phyloP scores from a whole-genome alignment of 1,140 invertebrate species.

The Tetragnatha versicolor region DNA sequence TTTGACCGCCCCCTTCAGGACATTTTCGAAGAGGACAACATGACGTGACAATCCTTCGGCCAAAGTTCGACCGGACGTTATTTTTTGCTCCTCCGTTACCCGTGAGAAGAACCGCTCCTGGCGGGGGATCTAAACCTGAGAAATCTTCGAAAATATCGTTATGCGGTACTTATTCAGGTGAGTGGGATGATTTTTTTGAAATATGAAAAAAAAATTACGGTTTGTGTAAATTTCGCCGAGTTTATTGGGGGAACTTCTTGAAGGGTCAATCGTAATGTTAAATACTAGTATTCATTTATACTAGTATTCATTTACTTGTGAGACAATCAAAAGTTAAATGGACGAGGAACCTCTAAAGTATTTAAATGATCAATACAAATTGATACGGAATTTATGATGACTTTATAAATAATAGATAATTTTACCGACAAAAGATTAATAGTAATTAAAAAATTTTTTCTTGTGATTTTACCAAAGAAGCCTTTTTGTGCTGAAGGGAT shows the following conservation, averaged over 20 bases:
- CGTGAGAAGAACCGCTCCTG: neutral
- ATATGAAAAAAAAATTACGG: too few species aligned
- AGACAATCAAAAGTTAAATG: neutral
- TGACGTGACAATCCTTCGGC: slow-evolving; percentile 32
- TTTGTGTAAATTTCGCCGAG: too few species aligned
- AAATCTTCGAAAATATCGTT: neutral
- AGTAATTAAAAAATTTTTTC: neutral
- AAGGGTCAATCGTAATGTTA: neutral
- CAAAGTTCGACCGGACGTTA: slow-evolving; percentile 8
- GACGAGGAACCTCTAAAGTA: neutral
- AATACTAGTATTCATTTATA: neutral
- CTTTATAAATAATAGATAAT: too few species aligned
- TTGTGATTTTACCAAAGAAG: neutral
- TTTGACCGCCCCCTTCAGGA: slow-evolving; percentile 24
- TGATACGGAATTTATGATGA: too few species aligned
- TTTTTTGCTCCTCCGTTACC: neutral
- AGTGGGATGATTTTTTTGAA: slow-evolving; percentile 18
- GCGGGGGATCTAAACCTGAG: neutral
- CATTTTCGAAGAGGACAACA: slow-evolving; percentile 30
- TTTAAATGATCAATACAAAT: too few species aligned
- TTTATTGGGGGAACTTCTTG: too few species aligned
- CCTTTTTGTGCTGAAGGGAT: neutral
- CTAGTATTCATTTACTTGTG: neutral
- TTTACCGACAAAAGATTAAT: too few species aligned
- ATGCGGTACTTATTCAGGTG: slow-evolving; percentile 28